A percentile compares a stretch with the other conserved stretches of the same genome.
Evolutionary conservation across 2,113 vertebrate species (phyloP).

Genomic region (Apodemus sylvaticus): DNA sequence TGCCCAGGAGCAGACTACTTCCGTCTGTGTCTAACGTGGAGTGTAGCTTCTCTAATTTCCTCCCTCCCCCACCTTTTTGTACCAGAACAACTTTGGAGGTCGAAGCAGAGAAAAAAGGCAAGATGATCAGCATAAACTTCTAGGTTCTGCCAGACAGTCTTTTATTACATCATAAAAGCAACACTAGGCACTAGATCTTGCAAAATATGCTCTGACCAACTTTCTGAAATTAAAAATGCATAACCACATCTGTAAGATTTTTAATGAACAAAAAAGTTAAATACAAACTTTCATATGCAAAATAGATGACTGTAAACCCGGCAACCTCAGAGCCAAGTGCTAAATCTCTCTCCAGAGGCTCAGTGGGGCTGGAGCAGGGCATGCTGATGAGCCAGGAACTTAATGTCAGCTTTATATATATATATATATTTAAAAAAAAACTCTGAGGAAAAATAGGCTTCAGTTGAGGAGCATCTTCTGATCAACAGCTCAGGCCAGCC

Average conservation of each 20-base stretch:
- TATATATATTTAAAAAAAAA: conserved; percentile 56
- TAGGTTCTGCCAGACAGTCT: conserved; percentile 73
- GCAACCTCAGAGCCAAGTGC: conserved; percentile 67
- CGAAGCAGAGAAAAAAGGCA: neutral
- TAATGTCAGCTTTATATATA: conserved; percentile 70
- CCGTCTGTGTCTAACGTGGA: neutral
- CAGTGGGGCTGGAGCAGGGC: neutral
- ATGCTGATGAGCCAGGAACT: conserved; percentile 72
- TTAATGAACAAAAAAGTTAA: conserved; percentile 78
- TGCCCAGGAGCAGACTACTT: neutral
- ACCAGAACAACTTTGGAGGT: conserved; percentile 15
- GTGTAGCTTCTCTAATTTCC: neutral
- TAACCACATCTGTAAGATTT: conserved; percentile 75
- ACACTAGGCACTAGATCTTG: conserved; percentile 78
- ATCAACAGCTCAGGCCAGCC: conserved; percentile 65
- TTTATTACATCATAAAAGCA: conserved; percentile 78
- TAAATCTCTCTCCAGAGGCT: conserved; percentile 65
- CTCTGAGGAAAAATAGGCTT: conserved; percentile 75
- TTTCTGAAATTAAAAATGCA: conserved; percentile 74
- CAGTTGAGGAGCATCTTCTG: conserved; percentile 62
- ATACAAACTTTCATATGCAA: conserved; percentile 82
- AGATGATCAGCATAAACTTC: conserved; percentile 56
- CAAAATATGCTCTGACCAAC: conserved; percentile 74
- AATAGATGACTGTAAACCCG: conserved; percentile 76
- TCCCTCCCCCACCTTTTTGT: neutral